These are phyloP conservation scores for Osmoderma eremita DNA, from an alignment of 2,888 invertebrate species.

Conservation along the genomic window DNA sequence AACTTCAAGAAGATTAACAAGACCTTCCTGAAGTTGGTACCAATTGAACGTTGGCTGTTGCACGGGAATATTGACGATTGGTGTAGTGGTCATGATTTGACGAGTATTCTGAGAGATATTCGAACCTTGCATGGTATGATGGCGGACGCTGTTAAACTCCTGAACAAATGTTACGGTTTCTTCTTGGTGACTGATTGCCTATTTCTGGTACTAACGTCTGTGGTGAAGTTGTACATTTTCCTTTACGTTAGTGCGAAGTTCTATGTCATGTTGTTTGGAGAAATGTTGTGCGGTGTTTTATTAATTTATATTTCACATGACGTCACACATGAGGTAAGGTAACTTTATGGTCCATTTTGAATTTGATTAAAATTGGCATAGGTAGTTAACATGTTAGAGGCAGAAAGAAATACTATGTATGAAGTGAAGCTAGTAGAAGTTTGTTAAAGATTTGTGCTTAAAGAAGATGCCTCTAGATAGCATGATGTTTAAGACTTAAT, in stretches of 20 bases:
- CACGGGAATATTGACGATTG: not conserved
- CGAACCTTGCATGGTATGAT: constrained; percentile 26
- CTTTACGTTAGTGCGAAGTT: not conserved
- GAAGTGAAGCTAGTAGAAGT: too few species aligned
- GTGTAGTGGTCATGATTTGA: not conserved
- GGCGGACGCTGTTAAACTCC: constrained; percentile 15
- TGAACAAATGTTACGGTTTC: constrained; percentile 32
- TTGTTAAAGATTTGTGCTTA: too few species aligned
- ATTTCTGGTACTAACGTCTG: constrained; percentile 19
- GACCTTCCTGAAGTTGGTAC: constrained; percentile 11
- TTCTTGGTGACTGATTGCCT: constrained; percentile 11
- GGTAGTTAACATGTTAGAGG: not conserved
- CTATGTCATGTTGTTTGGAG: constrained; percentile 7
- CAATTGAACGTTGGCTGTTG: constrained; percentile 4
- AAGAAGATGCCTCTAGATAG: too few species aligned
- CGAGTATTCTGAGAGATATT: constrained; percentile 1
- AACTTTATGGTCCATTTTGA: not conserved
- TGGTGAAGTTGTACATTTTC: constrained; percentile 29
- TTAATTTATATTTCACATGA: constrained; percentile 34
- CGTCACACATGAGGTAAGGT: constrained; percentile 27
- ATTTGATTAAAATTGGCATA: not conserved
- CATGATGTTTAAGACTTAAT: too few species aligned
- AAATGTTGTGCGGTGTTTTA: constrained; percentile 11
- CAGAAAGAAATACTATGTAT: not conserved
- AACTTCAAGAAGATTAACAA: constrained; percentile 26